These are phyloP conservation scores for Epicampocera succincta DNA, from an alignment of 2,888 invertebrate species.

Conservation along the genomic window DNA sequence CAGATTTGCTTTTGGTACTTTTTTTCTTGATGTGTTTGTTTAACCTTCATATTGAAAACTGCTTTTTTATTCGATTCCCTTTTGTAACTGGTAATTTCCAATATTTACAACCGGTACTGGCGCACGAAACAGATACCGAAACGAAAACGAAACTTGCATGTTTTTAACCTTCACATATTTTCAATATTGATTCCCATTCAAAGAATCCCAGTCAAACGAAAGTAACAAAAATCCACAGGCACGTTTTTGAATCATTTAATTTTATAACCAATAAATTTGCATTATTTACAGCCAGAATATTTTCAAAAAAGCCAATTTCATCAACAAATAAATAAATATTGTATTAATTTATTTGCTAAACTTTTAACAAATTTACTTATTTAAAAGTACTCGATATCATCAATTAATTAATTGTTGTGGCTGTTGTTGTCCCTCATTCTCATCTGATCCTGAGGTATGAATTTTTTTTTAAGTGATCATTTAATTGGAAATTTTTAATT, in stretches of 20 bases:
- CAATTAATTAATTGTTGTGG: too few species aligned
- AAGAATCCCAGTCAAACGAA: slow-evolving; percentile 10
- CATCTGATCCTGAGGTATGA: too few species aligned
- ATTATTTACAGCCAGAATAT: slow-evolving; percentile 19
- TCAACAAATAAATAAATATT: background rate
- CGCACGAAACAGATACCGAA: too few species aligned
- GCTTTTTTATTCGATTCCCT: background rate
- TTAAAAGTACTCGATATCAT: slow-evolving; percentile 15
- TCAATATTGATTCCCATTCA: slow-evolving; percentile 35
- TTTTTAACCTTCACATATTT: slow-evolving; percentile 52
- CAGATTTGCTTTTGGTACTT: background rate
- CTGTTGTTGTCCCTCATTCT: too few species aligned
- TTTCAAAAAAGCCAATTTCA: background rate
- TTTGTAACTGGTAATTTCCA: background rate
- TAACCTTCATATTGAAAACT: background rate
- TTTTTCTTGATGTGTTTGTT: background rate
- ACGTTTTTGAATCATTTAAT: slow-evolving; percentile 10
- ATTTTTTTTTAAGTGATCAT: too few species aligned
- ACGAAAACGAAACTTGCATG: background rate
- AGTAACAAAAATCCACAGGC: background rate
- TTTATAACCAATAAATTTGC: slow-evolving; percentile 25
- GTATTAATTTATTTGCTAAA: too few species aligned
- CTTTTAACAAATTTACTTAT: slow-evolving; percentile 42
- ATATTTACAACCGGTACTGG: background rate
- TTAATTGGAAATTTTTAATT: too few species aligned